A percentile compares a stretch with the other conserved stretches of the same genome.
Conservation (phyloP, 1,140 invertebrate genomes). For the Drosophila mojavensis region DNA sequence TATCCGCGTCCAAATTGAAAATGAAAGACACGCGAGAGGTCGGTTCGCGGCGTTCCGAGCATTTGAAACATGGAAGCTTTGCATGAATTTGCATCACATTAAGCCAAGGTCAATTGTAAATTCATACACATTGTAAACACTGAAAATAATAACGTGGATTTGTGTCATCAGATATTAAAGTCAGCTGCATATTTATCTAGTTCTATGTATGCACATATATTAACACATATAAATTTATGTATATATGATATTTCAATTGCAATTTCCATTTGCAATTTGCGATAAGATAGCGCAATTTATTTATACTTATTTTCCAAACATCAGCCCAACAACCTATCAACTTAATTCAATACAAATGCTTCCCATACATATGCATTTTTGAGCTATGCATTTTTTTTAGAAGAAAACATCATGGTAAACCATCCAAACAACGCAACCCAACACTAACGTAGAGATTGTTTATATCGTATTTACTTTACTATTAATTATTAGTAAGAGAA, state of each 20-base stretch:
- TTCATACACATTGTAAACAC: slow-evolving; percentile 33
- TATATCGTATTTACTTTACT: too few relatives aligned
- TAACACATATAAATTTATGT: background rate
- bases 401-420: too few relatives aligned
- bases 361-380: slow-evolving; percentile 4
- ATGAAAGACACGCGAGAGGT: slow-evolving; percentile 53
- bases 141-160: background rate
- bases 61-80: slow-evolving; percentile 26
- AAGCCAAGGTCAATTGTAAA: slow-evolving; percentile 58
- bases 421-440: too few relatives aligned
- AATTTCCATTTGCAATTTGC: slow-evolving; percentile 22
- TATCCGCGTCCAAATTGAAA: slow-evolving; percentile 70
- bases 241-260: background rate
- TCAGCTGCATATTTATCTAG: background rate
- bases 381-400: background rate
- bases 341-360: slow-evolving; percentile 6
- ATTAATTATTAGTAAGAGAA: too few relatives aligned
- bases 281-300: slow-evolving; percentile 40
- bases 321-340: background rate
- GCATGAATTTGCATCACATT: slow-evolving; percentile 65
- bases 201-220: background rate
- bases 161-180: background rate
- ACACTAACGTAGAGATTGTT: too few relatives aligned
- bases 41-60: slow-evolving; percentile 5
- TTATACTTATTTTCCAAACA: background rate